Percentiles rank a stretch among this genome's conserved stretches.
Conservation (phyloP, 2,888 invertebrate genomes). For the Seira sanloemensis region DNA sequence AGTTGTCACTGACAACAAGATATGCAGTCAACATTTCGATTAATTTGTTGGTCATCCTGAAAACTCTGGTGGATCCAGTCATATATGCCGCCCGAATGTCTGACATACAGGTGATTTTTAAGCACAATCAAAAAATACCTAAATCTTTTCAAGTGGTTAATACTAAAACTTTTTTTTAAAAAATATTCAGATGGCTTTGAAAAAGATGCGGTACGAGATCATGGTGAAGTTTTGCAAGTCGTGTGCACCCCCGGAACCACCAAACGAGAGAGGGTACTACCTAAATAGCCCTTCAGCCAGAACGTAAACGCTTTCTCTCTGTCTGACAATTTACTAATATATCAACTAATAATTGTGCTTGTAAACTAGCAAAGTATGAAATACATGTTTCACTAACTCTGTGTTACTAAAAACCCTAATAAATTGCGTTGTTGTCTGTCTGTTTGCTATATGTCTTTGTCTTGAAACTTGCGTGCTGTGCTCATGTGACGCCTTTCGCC, state of each 20-base stretch:
- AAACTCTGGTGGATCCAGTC: slow-evolving; percentile 81
- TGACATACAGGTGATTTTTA: slow-evolving; percentile 81
- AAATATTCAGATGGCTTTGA: slow-evolving; percentile 67
- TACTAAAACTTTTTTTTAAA: neutral
- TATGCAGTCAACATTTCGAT: slow-evolving; percentile 69
- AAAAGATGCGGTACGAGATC: slow-evolving; percentile 71
- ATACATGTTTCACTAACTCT: neutral
- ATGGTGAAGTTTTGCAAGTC: slow-evolving; percentile 60
- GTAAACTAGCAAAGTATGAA: neutral
- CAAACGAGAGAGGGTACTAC: slow-evolving; percentile 66
- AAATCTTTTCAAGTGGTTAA: too few species aligned
- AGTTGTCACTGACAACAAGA: neutral
- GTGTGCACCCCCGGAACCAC: slow-evolving; percentile 59
- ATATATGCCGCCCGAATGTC: slow-evolving; percentile 83
- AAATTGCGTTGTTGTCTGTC: neutral
- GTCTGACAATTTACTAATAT: slow-evolving; percentile 7
- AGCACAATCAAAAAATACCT: neutral
- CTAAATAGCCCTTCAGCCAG: slow-evolving; percentile 60
- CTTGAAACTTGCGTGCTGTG: neutral
- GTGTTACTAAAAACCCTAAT: neutral
- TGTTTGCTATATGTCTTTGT: slow-evolving; percentile 9
- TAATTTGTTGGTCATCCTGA: slow-evolving; percentile 80
- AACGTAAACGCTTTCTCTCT: slow-evolving; percentile 48
- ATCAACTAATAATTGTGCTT: neutral
- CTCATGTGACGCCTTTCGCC: slow-evolving; percentile 6